Evolutionary conservation across 2,113 vertebrate genomes (phyloP).

Genomic region (Tetrao urogallus): DNA sequence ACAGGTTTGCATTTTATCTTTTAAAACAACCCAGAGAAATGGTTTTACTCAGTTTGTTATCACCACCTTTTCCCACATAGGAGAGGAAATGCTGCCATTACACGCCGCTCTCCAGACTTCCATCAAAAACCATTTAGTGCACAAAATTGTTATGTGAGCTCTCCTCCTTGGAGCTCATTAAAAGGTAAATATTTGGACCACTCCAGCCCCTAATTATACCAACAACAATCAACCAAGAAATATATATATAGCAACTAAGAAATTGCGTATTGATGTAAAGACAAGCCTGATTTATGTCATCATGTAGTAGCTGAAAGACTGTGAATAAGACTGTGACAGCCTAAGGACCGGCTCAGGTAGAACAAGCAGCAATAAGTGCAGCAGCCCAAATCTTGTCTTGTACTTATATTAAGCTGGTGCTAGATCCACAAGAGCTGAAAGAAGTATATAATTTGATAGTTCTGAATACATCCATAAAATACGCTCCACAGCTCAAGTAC

Average conservation of each 20-base stretch:
- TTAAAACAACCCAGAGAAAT: neutral
- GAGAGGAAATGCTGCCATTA: neutral
- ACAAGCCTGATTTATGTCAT: neutral
- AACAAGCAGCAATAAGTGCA: neutral
- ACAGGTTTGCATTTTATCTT: neutral
- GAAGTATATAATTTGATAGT: neutral
- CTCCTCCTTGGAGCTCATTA: neutral
- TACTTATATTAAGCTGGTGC: neutral
- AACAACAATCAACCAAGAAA: neutral
- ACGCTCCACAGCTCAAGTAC: too few relatives aligned
- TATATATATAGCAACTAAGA: neutral
- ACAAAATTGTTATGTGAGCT: neutral
- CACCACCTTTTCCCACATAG: neutral
- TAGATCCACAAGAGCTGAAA: neutral
- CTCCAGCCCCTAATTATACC: neutral
- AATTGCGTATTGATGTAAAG: neutral
- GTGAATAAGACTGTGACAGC: neutral
- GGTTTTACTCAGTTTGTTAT: neutral
- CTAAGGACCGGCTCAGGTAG: neutral
- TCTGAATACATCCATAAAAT: neutral
- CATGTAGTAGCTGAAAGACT: rapidly evolving
- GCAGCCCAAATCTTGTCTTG: neutral
- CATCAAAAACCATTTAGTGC: neutral
- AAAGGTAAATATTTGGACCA: neutral
- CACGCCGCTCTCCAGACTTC: neutral